Evolutionary conservation across 64 coral and sea anemone genomes (phyloP).

Genomic region (Montipora foliosa): DNA sequence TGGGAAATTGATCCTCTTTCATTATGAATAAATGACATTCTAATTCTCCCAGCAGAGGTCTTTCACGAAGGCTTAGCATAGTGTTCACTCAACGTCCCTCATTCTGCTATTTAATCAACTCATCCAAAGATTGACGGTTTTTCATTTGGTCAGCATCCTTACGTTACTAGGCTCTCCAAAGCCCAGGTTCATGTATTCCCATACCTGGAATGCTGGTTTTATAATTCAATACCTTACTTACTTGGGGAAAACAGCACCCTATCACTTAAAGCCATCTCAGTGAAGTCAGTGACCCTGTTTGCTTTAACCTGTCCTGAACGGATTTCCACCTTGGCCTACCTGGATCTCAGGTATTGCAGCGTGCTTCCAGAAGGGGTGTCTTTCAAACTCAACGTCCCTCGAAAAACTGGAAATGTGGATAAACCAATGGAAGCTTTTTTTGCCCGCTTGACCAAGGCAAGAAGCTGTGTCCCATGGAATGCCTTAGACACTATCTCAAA

Average conservation of each 20-base stretch:
- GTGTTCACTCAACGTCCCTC: too few species aligned
- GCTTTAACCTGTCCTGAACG: slow-evolving; percentile 13
- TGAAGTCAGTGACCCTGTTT: slow-evolving; percentile 21
- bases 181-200: slow-evolving; percentile 13
- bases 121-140: slow-evolving; percentile 49
- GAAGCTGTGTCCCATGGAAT: background rate
- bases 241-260: background rate
- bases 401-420: too few species aligned
- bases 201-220: slow-evolving; percentile 32
- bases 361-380: slow-evolving; percentile 4
- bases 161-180: slow-evolving; percentile 3
- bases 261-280: slow-evolving; percentile 4
- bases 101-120: too few species aligned
- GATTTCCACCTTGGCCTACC: background rate
- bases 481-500: background rate
- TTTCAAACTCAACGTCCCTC: background rate
- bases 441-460: background rate
- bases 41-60: too few species aligned
- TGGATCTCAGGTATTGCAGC: slow-evolving; percentile 19
- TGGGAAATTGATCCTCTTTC: too few species aligned
- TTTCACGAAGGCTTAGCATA: too few species aligned
- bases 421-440: background rate
- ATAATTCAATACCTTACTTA: slow-evolving; percentile 6
- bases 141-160: slow-evolving; percentile 14
- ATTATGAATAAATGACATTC: too few species aligned